Evolutionary conservation across 2,797 vertebrate genomes (phyloP), one percentile per base, ranked within the genome.

Genomic region (Pygocentrus nattereri): DNA sequence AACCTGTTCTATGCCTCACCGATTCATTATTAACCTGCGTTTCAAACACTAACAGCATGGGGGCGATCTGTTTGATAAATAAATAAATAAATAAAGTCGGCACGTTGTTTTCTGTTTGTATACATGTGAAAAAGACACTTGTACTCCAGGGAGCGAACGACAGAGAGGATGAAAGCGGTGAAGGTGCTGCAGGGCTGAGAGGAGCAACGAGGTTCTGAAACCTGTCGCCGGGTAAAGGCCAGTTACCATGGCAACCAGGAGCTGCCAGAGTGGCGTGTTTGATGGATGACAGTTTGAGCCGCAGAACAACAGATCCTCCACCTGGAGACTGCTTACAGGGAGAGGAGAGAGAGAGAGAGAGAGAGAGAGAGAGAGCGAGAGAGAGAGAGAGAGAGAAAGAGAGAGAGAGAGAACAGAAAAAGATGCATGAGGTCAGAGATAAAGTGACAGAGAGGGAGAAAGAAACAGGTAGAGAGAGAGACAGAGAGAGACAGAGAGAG

Each of bases 161-260:
- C 25, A 27, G 27, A 44, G n/a, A 0, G 10, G 18, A 64, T n/a
- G 38, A 74, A 59, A 44, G n/a, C 19, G 27, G 13, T 65, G 64
- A 38, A 50, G 65, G 65, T 67, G 78, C 31, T 80, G 50, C 50
- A 56, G 58, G 65, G 54, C 38, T 59, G 27, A 30, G 50, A 30
- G 2, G 44, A 76, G 25, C 27, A 23, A 64, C 10, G 13, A 56
- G n/a, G 21, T 49, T 65, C 27, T 94, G 94, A 94, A 95, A 95
- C 93, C 94, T 94, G 93, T 94, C 93, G 93, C 93, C 92, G 76
- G 95, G 94, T 96, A 97, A 95, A 93, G 93, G 77, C 95, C 95
- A 89, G 95, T 96, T 97, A 93, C 97, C 95, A 97, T 95, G 95
- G 96, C 94, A 96, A 97, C 95, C 88, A 90, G 76, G 92, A 93